Conservation (phyloP, 2,797 vertebrate species). For the Linurgus olivaceus region DNA sequence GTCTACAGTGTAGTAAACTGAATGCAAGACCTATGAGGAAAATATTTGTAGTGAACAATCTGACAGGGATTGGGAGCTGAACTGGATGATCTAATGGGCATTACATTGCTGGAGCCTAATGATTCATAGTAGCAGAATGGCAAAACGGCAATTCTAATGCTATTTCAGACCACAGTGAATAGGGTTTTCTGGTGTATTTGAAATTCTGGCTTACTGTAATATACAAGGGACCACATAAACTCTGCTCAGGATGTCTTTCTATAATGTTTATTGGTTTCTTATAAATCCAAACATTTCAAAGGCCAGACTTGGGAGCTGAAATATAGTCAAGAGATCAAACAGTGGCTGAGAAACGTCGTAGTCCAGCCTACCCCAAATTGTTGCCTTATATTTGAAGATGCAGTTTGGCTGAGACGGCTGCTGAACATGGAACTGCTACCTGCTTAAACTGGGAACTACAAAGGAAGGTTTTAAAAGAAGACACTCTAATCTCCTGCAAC, state of each 20-base stretch:
- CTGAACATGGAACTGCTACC: not conserved
- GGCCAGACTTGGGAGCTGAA: not conserved
- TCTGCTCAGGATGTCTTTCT: not conserved
- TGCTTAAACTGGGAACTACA: not conserved
- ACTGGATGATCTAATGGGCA: constrained; percentile 28
- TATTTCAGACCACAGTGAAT: not conserved
- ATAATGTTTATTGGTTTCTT: not conserved
- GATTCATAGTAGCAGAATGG: constrained; percentile 7
- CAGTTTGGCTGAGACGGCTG: not conserved
- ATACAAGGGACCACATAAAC: not conserved
- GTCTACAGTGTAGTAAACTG: not conserved
- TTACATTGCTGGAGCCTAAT: not conserved
- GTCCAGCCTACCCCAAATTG: not conserved
- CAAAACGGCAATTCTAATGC: not conserved
- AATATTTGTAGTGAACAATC: constrained; percentile 49
- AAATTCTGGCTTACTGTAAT: not conserved
- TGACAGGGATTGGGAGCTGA: not conserved
- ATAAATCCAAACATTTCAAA: not conserved
- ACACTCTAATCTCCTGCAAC: not conserved
- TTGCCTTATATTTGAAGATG: not conserved
- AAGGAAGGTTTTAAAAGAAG: not conserved
- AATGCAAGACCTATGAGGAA: constrained; percentile 3
- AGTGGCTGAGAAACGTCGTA: not conserved
- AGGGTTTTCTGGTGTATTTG: not conserved
- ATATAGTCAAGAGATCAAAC: not conserved